Evolutionary conservation across 1,140 invertebrate genomes (phyloP).

Genomic region (Bombyx mandarina): DNA sequence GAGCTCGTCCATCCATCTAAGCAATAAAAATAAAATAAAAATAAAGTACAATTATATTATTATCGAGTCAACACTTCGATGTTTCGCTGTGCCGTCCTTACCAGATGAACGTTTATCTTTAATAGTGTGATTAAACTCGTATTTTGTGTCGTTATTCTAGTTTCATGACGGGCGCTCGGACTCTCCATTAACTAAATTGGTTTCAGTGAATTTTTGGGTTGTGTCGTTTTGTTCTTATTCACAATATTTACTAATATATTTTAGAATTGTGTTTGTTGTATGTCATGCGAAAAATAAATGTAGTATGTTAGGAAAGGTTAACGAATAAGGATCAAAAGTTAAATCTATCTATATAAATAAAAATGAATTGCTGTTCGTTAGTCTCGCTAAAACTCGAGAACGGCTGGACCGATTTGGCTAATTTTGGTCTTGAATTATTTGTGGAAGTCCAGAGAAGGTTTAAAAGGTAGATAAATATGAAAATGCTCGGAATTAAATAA

Average conservation of each 20-base stretch:
- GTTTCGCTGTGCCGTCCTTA: neutral
- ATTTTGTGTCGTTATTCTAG: constrained; percentile 6
- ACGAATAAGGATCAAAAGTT: neutral
- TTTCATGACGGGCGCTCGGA: constrained; percentile 1
- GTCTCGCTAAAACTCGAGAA: too few species aligned
- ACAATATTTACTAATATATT: neutral
- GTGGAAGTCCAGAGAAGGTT: too few species aligned
- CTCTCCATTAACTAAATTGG: constrained; percentile 5
- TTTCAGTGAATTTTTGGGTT: constrained; percentile 1
- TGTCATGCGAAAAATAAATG: neutral
- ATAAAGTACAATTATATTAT: neutral
- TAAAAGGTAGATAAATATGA: too few species aligned
- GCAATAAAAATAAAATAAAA: too few species aligned
- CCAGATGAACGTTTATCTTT: constrained; percentile 3
- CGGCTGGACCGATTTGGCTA: too few species aligned
- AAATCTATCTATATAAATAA: neutral
- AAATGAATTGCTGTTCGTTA: too few species aligned
- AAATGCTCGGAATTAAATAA: too few species aligned
- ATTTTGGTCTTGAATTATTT: too few species aligned
- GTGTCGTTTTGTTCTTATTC: neutral
- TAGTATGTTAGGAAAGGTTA: neutral
- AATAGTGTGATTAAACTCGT: constrained; percentile 9
- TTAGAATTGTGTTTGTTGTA: neutral
- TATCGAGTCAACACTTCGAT: neutral
- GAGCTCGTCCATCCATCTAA: too few species aligned